Evolutionary conservation across 1,140 invertebrate genomes (phyloP).

Genomic region (Macrobrachium rosenbergii): DNA sequence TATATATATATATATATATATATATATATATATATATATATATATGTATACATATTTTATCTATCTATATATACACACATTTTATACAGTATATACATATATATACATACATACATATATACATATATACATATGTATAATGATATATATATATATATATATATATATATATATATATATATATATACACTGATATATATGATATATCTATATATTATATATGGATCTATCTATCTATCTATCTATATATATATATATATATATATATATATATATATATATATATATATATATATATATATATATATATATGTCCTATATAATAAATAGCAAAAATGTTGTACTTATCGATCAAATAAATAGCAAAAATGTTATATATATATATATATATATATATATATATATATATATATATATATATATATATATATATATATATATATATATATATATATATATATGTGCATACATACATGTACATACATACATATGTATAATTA

Average conservation of each 20-base stretch:
- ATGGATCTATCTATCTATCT: neutral
- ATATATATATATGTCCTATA: neutral
- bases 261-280: conserved; percentile 27
- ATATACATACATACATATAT: too few species aligned
- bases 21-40: neutral
- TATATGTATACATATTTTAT: neutral
- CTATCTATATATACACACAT: neutral
- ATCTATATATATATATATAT: conserved; percentile 19
- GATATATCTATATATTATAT: too few species aligned
- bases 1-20: neutral
- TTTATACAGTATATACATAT: too few species aligned
- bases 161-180: too few species aligned
- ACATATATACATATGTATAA: too few species aligned
- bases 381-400: neutral
- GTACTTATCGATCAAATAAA: too few species aligned
- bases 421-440: conserved; percentile 15
- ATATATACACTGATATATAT: too few species aligned
- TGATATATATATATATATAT: too few species aligned
- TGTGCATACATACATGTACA: conserved; percentile 13
- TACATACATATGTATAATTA: conserved; percentile 8
- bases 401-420: conserved; percentile 3
- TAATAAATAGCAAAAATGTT: too few species aligned
- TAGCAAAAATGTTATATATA: too few species aligned
- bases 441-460: conserved; percentile 26
- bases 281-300: conserved; percentile 12